Base-by-base conservation (phyloP, 2,113 vertebrate species). In the Falcunculus frontatus region DNA sequence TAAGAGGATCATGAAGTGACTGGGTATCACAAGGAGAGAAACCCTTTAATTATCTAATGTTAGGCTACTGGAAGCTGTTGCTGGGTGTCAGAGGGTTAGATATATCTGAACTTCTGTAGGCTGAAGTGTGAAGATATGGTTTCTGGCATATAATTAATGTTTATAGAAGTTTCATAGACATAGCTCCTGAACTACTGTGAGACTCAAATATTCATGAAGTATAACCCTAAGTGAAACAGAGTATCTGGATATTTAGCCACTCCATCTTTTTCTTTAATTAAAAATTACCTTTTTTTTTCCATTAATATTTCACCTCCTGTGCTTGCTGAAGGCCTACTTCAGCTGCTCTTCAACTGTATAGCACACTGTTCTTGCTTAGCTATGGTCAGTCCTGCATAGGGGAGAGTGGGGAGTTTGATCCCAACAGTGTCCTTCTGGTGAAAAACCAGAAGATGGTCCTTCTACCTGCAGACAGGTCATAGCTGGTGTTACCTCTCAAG, bases 391-490 rank as follows among this genome's bases (percentile, higher is more conserved):
- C 76, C 30, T 9, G 26, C 10, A 8, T 53, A 39, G 53, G n/a
- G 49, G 79, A 22, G 5, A 30, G 53, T 16, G 23, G 20, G 21
- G 8, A 87, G 6, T 39, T 46, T 67, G n/a, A 25, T 35, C 67
- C 37, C 23, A 46, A 23, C 7, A 20, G 13, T 13, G 3, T 49
- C 14, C 11, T 86, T 60, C 26, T 47, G 47, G 6, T 37, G 10
- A 15, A 82, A 84, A 78, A 53, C 1, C 17, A 50, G 27, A 89
- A 62, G 13, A 35, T 0, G 0, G 1, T 53, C 7, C 32, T 84
- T 59, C 33, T 44, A 6, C 19, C 13, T 42, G 27, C 42, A 76
- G 75, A 27, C 7, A 22, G 4, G 6, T 86, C 16, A 26, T 5
- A 55, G 13, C 14, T 59, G 35, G 7, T 68, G 27, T 25, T 64